A percentile compares a stretch with the other conserved stretches of the same genome.
These are phyloP conservation scores for Zaprionus taronus DNA, from an alignment of 1,140 invertebrate species.

Conservation along the genomic window DNA sequence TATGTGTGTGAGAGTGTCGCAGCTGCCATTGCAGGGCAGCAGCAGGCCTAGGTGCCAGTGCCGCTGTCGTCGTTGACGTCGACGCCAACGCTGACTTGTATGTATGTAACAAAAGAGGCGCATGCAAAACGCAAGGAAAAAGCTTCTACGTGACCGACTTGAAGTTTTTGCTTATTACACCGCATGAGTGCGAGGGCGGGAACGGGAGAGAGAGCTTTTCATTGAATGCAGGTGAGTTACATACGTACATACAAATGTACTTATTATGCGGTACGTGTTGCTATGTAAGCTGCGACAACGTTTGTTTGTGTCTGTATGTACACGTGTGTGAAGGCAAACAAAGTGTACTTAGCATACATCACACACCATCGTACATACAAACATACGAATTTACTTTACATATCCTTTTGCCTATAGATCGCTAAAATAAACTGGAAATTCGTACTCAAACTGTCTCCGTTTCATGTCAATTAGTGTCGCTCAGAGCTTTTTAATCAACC, in stretches of 20 bases:
- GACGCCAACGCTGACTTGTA: conserved; percentile 20
- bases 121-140: conserved; percentile 54
- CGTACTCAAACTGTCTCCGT: conserved; percentile 51
- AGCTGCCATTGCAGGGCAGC: conserved; percentile 38
- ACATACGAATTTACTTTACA: background rate
- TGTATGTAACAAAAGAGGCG: conserved; percentile 37
- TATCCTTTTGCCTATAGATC: conserved; percentile 18
- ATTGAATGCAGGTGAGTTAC: conserved; percentile 53
- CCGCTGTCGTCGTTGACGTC: conserved; percentile 22
- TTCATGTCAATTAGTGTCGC: conserved; percentile 52
- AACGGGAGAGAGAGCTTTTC: conserved; percentile 25
- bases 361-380: background rate
- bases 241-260: background rate
- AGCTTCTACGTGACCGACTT: conserved; percentile 72
- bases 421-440: conserved; percentile 18
- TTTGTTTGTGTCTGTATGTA: background rate
- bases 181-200: background rate
- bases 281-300: conserved; percentile 24
- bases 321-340: background rate
- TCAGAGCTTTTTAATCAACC: conserved; percentile 54
- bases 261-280: conserved; percentile 40
- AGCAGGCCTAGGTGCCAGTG: conserved; percentile 39
- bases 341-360: background rate
- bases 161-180: conserved; percentile 42
- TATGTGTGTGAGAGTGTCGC: conserved; percentile 34